These are phyloP conservation scores for Burhinus oedicnemus DNA, from an alignment of 2,113 vertebrate species.

Conservation along the genomic window DNA sequence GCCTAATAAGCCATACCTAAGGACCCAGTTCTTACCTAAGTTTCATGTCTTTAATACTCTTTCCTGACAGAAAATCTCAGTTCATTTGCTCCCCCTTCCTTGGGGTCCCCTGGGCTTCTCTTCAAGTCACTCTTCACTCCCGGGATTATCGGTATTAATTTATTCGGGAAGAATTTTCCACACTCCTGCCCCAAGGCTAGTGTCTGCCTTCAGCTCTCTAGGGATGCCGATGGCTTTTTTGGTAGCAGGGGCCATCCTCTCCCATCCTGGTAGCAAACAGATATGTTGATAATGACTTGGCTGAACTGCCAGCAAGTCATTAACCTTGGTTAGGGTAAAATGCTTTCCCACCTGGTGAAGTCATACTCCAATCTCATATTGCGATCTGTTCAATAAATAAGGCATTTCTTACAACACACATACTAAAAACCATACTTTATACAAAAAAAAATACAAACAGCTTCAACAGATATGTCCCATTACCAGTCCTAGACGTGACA, in stretches of 20 bases:
- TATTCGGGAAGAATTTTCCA: background rate
- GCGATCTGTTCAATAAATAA: background rate
- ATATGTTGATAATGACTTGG: background rate
- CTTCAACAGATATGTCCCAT: background rate
- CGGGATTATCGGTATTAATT: background rate
- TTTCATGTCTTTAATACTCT: background rate
- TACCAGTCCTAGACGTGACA: background rate
- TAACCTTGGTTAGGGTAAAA: conserved; percentile 14
- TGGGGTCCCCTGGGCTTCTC: background rate
- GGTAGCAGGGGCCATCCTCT: background rate
- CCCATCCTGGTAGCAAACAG: background rate
- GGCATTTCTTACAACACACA: background rate
- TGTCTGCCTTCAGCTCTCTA: background rate
- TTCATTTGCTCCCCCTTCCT: background rate
- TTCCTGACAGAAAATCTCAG: background rate
- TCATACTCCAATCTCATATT: background rate
- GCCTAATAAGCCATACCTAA: background rate
- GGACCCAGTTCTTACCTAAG: background rate
- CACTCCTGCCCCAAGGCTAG: conserved; percentile 31
- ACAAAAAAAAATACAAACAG: background rate
- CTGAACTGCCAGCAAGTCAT: conserved; percentile 7
- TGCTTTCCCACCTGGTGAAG: background rate
- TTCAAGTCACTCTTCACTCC: background rate
- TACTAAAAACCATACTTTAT: background rate
- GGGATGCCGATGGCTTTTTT: background rate